Evolutionary conservation across 1,140 invertebrate species (phyloP).

Genomic region (Chironomus tepperi): DNA sequence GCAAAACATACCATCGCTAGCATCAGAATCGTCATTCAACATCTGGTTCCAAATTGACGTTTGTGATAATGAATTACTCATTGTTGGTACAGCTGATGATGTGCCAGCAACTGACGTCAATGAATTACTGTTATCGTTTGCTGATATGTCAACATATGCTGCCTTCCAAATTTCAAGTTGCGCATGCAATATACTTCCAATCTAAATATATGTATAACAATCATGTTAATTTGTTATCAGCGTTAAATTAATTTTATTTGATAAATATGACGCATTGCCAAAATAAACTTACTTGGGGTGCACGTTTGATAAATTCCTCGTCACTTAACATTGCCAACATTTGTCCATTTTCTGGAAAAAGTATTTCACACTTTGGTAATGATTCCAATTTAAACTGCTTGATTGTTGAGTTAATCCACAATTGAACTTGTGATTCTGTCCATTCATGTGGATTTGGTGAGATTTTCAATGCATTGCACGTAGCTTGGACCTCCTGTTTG

Average conservation of each 20-base stretch:
- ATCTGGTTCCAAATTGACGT: constrained; percentile 5
- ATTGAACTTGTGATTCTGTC: constrained; percentile 70
- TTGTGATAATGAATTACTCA: background rate
- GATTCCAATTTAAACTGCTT: constrained; percentile 64
- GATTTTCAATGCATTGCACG: constrained; percentile 73
- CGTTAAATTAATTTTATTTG: background rate
- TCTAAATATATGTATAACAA: constrained; percentile 43
- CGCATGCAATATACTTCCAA: constrained; percentile 74
- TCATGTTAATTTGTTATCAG: background rate
- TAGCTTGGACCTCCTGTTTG: constrained; percentile 73
- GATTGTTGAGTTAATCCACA: constrained; percentile 79
- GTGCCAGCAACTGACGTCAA: constrained; percentile 24
- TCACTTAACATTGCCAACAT: constrained; percentile 66
- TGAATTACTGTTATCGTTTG: background rate
- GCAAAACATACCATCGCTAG: constrained; percentile 25
- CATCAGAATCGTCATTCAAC: constrained; percentile 21
- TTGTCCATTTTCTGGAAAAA: constrained; percentile 51
- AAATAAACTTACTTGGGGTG: constrained; percentile 56
- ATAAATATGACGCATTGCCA: background rate
- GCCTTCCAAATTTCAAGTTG: constrained; percentile 91
- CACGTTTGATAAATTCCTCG: constrained; percentile 73
- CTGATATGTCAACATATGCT: constrained; percentile 34
- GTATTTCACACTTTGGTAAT: constrained; percentile 64
- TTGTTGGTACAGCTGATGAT: constrained; percentile 28
- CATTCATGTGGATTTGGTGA: constrained; percentile 79